These are phyloP conservation scores for Protosalanx chinensis DNA, from an alignment of 2,797 vertebrate species.

Conservation along the genomic window DNA sequence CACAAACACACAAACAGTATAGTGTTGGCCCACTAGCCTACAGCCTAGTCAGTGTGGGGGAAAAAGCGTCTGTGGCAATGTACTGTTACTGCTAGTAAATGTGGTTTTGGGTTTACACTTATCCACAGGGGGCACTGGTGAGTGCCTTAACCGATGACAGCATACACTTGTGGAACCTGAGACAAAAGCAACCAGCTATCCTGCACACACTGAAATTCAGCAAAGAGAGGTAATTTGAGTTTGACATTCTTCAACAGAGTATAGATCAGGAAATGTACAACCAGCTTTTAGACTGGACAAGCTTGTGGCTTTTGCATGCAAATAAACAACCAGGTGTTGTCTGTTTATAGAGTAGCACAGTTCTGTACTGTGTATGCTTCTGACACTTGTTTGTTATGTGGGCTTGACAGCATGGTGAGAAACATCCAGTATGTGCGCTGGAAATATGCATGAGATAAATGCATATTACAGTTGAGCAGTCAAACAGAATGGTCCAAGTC, in stretches of 20 bases:
- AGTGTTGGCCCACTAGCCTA: neutral
- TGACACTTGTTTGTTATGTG: no score
- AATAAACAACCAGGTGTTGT: no score
- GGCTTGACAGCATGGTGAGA: no score
- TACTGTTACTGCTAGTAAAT: neutral
- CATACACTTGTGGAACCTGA: constrained; percentile 96
- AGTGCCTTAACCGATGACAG: constrained; percentile 99
- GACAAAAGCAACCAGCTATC: constrained; percentile 97
- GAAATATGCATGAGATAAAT: no score
- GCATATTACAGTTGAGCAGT: no score
- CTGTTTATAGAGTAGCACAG: no score
- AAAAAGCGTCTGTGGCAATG: neutral
- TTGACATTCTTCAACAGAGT: neutral
- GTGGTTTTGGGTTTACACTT: no score
- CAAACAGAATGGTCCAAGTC: no score
- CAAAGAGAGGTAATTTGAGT: constrained; percentile 83
- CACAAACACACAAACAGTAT: neutral
- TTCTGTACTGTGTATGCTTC: no score
- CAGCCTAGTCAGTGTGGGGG: neutral
- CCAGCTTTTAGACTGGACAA: no score
- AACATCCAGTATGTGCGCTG: no score
- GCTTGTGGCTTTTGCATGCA: no score
- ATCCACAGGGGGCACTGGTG: constrained; percentile 91
- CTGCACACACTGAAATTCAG: constrained; percentile 97
- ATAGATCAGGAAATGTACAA: neutral